phyloP scores from a whole-genome alignment of 2,888 invertebrate species.

The Ophioninae sp. region DNA sequence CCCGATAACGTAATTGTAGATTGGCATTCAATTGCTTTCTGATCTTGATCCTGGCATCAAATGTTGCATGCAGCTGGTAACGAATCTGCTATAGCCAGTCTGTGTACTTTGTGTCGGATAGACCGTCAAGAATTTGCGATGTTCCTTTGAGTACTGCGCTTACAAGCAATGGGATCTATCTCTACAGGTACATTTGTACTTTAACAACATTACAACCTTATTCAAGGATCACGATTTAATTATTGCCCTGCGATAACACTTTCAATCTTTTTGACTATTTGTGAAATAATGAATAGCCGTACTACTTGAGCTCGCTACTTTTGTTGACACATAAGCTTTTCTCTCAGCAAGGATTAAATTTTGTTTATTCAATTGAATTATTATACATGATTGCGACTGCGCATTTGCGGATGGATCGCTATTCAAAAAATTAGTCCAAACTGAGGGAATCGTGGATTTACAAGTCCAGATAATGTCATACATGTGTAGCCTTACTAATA shows the following conservation, averaged over 20 bases:
- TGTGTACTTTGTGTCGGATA: background rate
- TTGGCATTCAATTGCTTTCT: background rate
- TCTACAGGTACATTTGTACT: too few relatives aligned
- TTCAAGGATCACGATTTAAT: background rate
- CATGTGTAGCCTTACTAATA: too few relatives aligned
- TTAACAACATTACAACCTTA: too few relatives aligned
- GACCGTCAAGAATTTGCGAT: too few relatives aligned
- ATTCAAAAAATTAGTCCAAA: background rate
- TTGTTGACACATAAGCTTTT: background rate
- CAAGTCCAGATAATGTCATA: too few relatives aligned
- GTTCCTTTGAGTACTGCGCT: background rate
- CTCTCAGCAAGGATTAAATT: background rate
- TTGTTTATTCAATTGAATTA: background rate
- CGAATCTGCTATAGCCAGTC: background rate
- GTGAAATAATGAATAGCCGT: background rate
- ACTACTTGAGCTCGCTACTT: background rate
- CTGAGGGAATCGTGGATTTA: too few relatives aligned
- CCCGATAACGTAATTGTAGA: too few relatives aligned
- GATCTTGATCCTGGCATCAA: background rate
- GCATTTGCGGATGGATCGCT: background rate
- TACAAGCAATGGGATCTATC: background rate
- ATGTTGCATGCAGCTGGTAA: background rate
- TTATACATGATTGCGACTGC: background rate
- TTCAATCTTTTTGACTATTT: background rate
- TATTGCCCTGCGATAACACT: background rate